Evolutionary conservation across 2,797 vertebrate species (phyloP).

Genomic region (Hippopotamyrus pictus): DNA sequence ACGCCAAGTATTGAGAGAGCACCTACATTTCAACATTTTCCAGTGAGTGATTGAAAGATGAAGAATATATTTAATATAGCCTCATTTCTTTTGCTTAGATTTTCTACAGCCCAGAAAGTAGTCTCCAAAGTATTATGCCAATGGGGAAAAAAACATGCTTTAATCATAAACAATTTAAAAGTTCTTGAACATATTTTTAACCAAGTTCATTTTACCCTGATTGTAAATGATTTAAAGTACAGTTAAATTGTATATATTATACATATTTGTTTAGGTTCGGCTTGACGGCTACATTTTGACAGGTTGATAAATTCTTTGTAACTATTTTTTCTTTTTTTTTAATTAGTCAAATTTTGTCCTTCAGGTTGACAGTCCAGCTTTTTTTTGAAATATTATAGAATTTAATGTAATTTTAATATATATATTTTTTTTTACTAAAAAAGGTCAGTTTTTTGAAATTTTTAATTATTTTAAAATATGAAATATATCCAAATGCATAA

Average conservation of each 20-base stretch:
- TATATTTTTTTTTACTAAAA: not conserved
- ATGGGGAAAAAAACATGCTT: not conserved
- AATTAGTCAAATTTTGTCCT: not conserved
- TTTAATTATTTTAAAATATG: not conserved
- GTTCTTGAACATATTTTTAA: not conserved
- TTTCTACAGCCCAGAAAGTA: not conserved
- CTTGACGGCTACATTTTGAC: not conserved
- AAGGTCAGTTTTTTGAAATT: not conserved
- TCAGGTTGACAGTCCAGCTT: not conserved
- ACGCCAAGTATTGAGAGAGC: not conserved
- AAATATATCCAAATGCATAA: not conserved
- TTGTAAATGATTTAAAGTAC: not conserved
- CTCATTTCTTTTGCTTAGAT: not conserved
- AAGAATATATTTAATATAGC: slow-evolving; percentile 8
- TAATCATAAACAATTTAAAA: not conserved
- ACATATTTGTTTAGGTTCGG: not conserved
- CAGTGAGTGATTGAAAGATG: not conserved
- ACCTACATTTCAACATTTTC: not conserved
- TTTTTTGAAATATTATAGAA: not conserved
- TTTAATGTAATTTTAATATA: not conserved
- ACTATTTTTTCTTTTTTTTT: not conserved
- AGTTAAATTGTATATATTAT: not conserved
- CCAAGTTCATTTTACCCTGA: not conserved
- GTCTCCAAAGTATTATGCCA: not conserved
- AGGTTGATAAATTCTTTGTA: not conserved